A percentile compares a stretch with the other conserved stretches of the same genome.
These are phyloP conservation scores for Stylophora pistillata DNA, from an alignment of 64 coral and sea anemone species.

Conservation along the genomic window DNA sequence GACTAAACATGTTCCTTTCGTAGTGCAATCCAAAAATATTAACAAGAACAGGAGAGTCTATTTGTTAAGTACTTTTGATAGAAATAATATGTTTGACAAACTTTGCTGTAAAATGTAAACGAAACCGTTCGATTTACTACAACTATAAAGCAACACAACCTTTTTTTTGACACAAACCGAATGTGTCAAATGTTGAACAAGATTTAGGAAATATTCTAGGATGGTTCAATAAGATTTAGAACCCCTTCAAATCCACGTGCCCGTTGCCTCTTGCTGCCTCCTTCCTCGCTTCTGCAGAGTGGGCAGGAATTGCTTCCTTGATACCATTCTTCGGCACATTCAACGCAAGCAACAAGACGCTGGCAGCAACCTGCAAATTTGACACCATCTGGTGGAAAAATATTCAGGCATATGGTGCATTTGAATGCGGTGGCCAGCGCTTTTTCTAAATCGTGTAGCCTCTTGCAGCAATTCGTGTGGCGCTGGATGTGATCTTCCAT, in stretches of 20 bases:
- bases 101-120: neutral
- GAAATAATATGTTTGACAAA: too few species aligned
- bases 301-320: neutral
- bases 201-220: neutral
- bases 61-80: too few species aligned
- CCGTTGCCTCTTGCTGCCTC: too few species aligned
- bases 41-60: too few species aligned
- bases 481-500: neutral
- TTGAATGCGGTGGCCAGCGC: slow-evolving; percentile 7
- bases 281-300: slow-evolving; percentile 33
- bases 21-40: too few species aligned
- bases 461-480: neutral
- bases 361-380: slow-evolving; percentile 13
- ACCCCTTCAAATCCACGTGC: too few species aligned
- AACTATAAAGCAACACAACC: neutral
- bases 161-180: neutral
- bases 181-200: neutral
- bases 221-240: neutral
- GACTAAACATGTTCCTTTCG: neutral
- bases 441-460: slow-evolving; percentile 25
- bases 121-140: neutral
- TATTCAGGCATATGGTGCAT: slow-evolving; percentile 35
- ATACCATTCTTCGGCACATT: slow-evolving; percentile 53
- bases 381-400: neutral
- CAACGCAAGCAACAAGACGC: slow-evolving; percentile 32